A percentile compares a stretch with the other conserved stretches of the same genome.
These are phyloP conservation scores for Xanthia icteritia DNA, from an alignment of 2,888 invertebrate genomes.

Conservation along the genomic window DNA sequence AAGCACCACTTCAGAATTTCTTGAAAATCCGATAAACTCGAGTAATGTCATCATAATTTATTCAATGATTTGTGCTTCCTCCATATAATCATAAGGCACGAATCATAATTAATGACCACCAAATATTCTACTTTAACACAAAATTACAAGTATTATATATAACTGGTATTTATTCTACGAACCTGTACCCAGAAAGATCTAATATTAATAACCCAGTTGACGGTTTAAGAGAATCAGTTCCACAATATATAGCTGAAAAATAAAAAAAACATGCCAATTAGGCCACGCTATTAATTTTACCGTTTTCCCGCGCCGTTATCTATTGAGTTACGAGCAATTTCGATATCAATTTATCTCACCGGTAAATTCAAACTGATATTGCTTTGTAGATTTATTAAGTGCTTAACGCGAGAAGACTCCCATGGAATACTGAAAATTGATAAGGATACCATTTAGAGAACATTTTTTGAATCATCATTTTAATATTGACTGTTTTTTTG, in stretches of 20 bases:
- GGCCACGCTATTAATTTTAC: constrained; percentile 62
- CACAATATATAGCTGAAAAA: constrained; percentile 27
- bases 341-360: constrained; percentile 70
- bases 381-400: constrained; percentile 65
- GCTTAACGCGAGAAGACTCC: constrained; percentile 47
- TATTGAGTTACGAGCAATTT: constrained; percentile 71
- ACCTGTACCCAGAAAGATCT: not conserved
- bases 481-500: not conserved
- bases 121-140: not conserved
- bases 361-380: constrained; percentile 67
- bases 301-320: constrained; percentile 65
- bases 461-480: constrained; percentile 19
- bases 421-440: constrained; percentile 52
- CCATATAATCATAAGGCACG: not conserved
- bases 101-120: not conserved
- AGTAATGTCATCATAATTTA: not conserved
- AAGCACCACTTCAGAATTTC: not conserved
- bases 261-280: constrained; percentile 59
- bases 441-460: constrained; percentile 23
- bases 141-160: not conserved
- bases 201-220: not conserved
- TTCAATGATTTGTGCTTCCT: too few species aligned
- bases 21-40: too few species aligned
- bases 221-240: not conserved
- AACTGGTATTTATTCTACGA: not conserved